Percentiles rank a stretch among this genome's conserved stretches.
Conservation (phyloP, 2,888 invertebrate species). For the Abrostola tripartita region DNA sequence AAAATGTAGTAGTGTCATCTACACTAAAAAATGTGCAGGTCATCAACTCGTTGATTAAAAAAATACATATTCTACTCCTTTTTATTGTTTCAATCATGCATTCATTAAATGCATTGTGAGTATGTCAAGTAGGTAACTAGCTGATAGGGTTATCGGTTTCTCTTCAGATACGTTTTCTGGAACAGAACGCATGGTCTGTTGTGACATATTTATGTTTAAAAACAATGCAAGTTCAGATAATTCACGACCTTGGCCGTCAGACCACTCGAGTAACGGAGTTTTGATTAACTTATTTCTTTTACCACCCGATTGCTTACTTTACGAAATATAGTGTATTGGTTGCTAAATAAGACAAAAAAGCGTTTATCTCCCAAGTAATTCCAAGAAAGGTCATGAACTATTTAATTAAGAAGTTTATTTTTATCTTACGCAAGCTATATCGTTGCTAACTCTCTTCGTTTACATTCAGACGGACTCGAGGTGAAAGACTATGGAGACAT, state of each 20-base stretch:
- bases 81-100: background rate
- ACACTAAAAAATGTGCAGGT: no score
- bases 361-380: no score
- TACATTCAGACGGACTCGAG: conserved; percentile 83
- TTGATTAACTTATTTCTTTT: background rate
- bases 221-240: background rate
- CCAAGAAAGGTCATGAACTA: no score
- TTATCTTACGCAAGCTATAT: background rate
- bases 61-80: background rate
- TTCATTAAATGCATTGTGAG: background rate
- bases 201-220: background rate
- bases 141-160: background rate
- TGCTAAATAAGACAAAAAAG: no score
- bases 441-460: background rate
- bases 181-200: background rate
- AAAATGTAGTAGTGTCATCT: no score
- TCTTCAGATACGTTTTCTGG: background rate
- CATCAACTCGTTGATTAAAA: no score
- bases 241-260: background rate
- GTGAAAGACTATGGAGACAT: conserved; percentile 92
- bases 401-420: no score
- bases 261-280: background rate
- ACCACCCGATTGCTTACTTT: no score
- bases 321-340: no score
- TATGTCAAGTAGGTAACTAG: background rate